Evolutionary conservation across 2,797 vertebrate genomes (phyloP).

Genomic region (Lateolabrax maculatus): DNA sequence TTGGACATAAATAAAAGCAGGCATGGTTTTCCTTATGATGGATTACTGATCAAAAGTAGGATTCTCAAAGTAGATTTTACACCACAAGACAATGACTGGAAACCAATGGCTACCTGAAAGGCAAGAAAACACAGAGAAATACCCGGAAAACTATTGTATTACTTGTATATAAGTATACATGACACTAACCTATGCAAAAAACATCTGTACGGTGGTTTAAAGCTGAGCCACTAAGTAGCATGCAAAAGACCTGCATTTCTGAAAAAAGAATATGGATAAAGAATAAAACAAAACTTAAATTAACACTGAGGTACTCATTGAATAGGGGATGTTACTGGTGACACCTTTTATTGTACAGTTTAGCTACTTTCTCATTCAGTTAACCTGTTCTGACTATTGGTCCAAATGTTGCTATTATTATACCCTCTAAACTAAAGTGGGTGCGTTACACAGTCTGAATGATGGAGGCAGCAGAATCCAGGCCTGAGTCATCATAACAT

Average conservation of each 20-base stretch:
- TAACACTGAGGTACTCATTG: neutral
- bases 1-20: neutral
- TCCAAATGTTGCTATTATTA: neutral
- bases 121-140: neutral
- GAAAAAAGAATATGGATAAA: neutral
- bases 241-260: too few relatives aligned
- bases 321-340: neutral
- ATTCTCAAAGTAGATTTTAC: neutral
- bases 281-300: neutral
- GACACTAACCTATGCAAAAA: neutral
- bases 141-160: neutral
- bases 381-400: neutral
- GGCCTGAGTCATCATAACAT: slow-evolving; percentile 47
- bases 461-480: slow-evolving; percentile 10
- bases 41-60: neutral
- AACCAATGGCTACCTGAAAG: neutral
- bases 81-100: neutral
- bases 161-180: neutral
- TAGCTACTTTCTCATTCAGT: slow-evolving; percentile 2
- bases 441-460: slow-evolving; percentile 13
- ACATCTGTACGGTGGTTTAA: neutral
- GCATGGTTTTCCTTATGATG: neutral
- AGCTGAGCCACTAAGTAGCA: neutral
- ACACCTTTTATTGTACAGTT: neutral
- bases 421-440: slow-evolving; percentile 10